Evolutionary conservation across 2,888 invertebrate genomes (phyloP).

Genomic region (Drosophila stalkeri): DNA sequence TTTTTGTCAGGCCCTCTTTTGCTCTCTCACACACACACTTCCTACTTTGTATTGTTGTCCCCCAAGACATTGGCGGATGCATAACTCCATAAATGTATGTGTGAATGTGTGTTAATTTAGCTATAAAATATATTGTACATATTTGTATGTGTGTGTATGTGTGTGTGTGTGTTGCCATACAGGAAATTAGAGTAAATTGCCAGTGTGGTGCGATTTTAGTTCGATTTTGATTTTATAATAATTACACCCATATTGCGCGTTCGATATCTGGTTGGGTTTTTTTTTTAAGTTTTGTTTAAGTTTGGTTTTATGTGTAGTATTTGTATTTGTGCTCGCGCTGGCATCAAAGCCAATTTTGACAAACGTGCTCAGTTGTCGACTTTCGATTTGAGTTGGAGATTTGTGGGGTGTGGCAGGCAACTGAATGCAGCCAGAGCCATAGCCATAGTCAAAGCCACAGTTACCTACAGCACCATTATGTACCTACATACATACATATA

Average conservation of each 20-base stretch:
- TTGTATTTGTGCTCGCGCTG: conserved; percentile 29
- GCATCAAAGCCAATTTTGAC: conserved; percentile 62
- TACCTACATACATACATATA: background rate
- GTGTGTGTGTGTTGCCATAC: conserved; percentile 54
- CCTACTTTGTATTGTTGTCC: conserved; percentile 2
- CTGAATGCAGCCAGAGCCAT: conserved; percentile 1
- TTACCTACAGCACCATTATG: conserved; percentile 23
- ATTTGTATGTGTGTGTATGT: background rate
- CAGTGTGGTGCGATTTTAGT: conserved; percentile 39
- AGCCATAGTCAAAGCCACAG: background rate
- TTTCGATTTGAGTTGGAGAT: conserved; percentile 33
- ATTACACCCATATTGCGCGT: conserved; percentile 66
- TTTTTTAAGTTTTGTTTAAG: background rate
- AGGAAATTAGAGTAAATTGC: conserved; percentile 63
- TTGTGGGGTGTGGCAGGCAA: conserved; percentile 56
- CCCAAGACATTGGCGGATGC: conserved; percentile 32
- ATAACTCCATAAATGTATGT: background rate
- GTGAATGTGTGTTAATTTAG: background rate
- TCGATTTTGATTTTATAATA: conserved; percentile 64
- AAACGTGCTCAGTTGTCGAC: conserved; percentile 51
- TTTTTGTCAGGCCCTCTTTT: background rate
- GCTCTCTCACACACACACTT: background rate
- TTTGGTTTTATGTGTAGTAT: conserved; percentile 12
- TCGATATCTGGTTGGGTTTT: conserved; percentile 30
- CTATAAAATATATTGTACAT: conserved; percentile 4